Conservation (phyloP, 2,888 invertebrate species). For the Helicoverpa assulta region DNA sequence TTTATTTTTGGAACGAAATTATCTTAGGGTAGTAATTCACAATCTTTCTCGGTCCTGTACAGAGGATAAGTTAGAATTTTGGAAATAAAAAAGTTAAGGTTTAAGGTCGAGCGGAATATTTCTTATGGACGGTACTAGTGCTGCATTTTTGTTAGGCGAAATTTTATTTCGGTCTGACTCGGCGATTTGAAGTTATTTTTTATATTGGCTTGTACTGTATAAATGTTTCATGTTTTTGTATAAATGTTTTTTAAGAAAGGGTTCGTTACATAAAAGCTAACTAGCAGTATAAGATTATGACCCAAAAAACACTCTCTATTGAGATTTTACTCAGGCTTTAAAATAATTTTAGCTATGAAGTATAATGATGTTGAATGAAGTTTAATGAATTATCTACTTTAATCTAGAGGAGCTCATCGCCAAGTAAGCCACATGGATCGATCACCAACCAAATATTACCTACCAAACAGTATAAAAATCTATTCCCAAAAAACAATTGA, state of each 20-base stretch:
- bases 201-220: background rate
- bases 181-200: slow-evolving; percentile 1
- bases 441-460: background rate
- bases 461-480: background rate
- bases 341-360: no score
- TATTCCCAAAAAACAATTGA: background rate
- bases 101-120: slow-evolving; percentile 39
- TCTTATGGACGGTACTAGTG: slow-evolving; percentile 27
- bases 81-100: slow-evolving; percentile 61
- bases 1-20: slow-evolving; percentile 67
- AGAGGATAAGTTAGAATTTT: slow-evolving; percentile 63
- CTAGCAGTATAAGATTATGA: no score
- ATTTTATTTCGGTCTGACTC: slow-evolving; percentile 19
- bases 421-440: background rate
- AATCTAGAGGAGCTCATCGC: no score
- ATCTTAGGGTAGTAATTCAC: slow-evolving; percentile 67
- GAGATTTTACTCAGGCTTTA: no score
- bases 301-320: no score
- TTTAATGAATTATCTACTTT: no score
- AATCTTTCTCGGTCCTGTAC: slow-evolving; percentile 62
- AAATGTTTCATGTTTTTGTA: background rate
- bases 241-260: no score
- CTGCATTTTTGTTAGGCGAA: slow-evolving; percentile 27
- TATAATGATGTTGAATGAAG: no score
- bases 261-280: no score